These are phyloP conservation scores for Blastomussa wellsi DNA, from an alignment of 92 coral and sea anemone species.

Conservation along the genomic window DNA sequence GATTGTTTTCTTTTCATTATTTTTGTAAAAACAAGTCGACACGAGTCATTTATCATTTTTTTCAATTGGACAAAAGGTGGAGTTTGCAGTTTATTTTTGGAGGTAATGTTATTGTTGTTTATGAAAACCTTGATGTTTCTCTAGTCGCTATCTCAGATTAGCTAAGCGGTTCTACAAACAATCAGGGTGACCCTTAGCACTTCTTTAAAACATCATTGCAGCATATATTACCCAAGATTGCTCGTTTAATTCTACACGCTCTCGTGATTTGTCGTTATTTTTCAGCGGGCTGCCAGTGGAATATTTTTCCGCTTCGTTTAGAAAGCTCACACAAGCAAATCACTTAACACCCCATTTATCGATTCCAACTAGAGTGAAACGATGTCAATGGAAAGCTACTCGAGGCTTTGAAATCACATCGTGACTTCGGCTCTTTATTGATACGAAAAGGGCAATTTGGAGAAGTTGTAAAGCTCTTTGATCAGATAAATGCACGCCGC, in stretches of 20 bases:
- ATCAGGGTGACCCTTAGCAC: neutral
- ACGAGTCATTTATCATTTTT: neutral
- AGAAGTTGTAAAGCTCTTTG: neutral
- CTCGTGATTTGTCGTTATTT: neutral
- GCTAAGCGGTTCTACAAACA: slow-evolving; percentile 38
- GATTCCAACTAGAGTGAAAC: slow-evolving; percentile 6
- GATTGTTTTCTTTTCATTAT: neutral
- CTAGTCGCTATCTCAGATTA: slow-evolving; percentile 3
- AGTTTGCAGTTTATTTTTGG: neutral
- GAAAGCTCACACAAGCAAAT: neutral
- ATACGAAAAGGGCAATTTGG: neutral
- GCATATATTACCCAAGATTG: neutral
- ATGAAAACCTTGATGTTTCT: slow-evolving; percentile 10
- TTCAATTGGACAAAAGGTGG: neutral
- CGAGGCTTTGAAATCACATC: neutral
- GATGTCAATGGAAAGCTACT: neutral
- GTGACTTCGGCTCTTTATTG: neutral
- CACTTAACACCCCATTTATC: neutral
- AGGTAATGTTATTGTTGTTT: slow-evolving; percentile 19
- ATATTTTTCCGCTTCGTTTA: slow-evolving; percentile 6
- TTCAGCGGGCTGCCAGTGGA: neutral
- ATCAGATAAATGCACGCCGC: neutral
- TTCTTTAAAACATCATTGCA: neutral
- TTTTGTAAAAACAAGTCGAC: neutral
- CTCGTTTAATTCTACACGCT: neutral